Base-by-base conservation (phyloP, 1,140 invertebrate genomes). In the Drosophila mauritiana region DNA sequence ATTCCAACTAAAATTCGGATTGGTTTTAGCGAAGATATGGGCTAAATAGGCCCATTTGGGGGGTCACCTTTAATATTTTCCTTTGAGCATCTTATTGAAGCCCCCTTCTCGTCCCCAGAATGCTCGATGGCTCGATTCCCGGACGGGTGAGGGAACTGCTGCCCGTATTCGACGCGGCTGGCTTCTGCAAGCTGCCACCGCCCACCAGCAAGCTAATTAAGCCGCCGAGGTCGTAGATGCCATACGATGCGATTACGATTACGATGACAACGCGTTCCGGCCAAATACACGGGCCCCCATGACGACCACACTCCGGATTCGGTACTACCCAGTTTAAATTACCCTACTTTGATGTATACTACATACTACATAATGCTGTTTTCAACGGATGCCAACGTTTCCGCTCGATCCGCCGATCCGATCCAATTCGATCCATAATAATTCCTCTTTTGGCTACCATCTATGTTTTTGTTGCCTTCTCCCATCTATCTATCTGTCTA, bases 101-200 rank as follows among this genome's bases (percentile, higher is more conserved):
- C 7, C 4, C 5, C 1, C n/a, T 11, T 3, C 17, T 4, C 13
- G 20, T 17, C 4, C 46, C 17, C 62, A 94, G 94, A 92, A 93
- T 94, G 70, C 93, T 94, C 25, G 94, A 93, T 39, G 94, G 94
- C 5, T 94, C 93, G 10, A 93, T 94, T 45, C 94, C 94, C 22
- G 95, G 95, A 63, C 94, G 95, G 88, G 96, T 96, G 53, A 94
- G 95, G 64, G 96, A 96, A 80, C 93, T 97, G 48, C 93, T 97
- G 63, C 96, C 96, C 34, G 96, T 97, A 15, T 97, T 97, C 91
- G 96, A 97, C 92, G 95, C 96, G 78, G 94, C 96, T 63, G 96
- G 96, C 12, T 97, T 97, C 92, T 91, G 91, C 82, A 96, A 96
- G 92, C 94, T 97, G 92, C 95, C 96, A 40, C 95, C 96, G 73